These are phyloP conservation scores for Drosophila buzzatii DNA, from an alignment of 2,888 invertebrate species.

Conservation along the genomic window DNA sequence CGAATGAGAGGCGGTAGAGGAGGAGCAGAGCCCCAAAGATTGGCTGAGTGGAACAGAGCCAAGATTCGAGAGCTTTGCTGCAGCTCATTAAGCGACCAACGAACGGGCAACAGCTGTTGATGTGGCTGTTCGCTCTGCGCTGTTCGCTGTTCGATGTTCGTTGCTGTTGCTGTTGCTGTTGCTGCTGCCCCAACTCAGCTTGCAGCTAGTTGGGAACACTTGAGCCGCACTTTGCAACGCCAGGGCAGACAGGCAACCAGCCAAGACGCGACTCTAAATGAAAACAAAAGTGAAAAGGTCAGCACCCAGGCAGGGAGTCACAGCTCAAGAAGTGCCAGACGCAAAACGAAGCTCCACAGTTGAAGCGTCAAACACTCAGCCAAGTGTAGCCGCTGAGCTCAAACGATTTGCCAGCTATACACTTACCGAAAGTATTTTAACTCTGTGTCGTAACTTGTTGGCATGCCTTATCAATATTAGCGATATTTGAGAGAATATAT, in stretches of 20 bases:
- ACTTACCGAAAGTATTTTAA: neutral
- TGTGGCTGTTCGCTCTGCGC: constrained; percentile 3
- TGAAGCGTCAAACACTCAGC: constrained; percentile 59
- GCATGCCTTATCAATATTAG: too few relatives aligned
- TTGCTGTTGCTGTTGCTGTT: neutral
- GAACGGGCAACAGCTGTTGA: constrained; percentile 54
- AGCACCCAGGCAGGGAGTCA: constrained; percentile 63
- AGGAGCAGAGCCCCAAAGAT: neutral
- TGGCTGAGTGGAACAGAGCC: constrained; percentile 26
- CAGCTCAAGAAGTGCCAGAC: constrained; percentile 23
- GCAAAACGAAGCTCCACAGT: constrained; percentile 14
- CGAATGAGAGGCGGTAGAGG: neutral
- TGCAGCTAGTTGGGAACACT: constrained; percentile 35
- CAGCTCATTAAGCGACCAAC: constrained; percentile 74
- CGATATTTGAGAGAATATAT: too few relatives aligned
- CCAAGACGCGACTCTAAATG: constrained; percentile 54
- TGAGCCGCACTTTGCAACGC: constrained; percentile 49
- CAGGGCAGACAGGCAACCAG: constrained; percentile 48
- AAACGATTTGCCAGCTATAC: constrained; percentile 55
- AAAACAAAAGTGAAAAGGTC: constrained; percentile 81
- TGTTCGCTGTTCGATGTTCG: neutral
- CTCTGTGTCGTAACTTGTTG: neutral
- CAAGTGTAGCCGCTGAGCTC: constrained; percentile 71
- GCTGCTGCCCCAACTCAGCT: neutral
- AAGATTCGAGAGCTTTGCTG: constrained; percentile 56